Evolutionary conservation across 1,140 invertebrate genomes (phyloP), one percentile per base, ranked within the genome.

Genomic region (Neuroterus valhalla): DNA sequence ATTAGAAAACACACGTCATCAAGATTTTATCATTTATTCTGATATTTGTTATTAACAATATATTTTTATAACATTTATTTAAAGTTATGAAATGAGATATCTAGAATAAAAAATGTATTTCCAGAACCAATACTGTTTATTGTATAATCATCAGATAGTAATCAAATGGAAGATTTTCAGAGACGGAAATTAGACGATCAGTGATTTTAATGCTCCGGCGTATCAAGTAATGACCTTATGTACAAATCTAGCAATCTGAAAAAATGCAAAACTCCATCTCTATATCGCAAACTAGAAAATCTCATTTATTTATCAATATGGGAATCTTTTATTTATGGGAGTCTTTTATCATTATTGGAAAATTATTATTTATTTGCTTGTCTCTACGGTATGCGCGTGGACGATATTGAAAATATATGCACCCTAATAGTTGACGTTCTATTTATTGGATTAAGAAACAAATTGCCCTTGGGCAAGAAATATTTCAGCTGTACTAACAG

Each of bases 401-500:
- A n/a, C n/a, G n/a, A n/a, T n/a, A n/a, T n/a, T n/a, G n/a, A n/a
- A n/a, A n/a, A n/a, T n/a, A n/a, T n/a, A n/a, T n/a, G n/a, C n/a
- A n/a, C n/a, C n/a, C n/a, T n/a, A n/a, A n/a, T n/a, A n/a, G n/a
- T n/a, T n/a, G n/a, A n/a, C n/a, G n/a, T n/a, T n/a, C n/a, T n/a
- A n/a, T n/a, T n/a, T n/a, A n/a, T n/a, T n/a, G n/a, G 19, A 26
- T 62, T 14, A 31, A 62, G n/a, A 26, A 62, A 62, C 31, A 26
- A 62, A 5, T 31, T 62, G 55, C n/a, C 55, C 14, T 62, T 62
- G 21, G 31, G 31, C 55, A 62, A 62, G 55, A 62, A 62, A 62
- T 62, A 55, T 55, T 23, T 21, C 11, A 55, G 31, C 31, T 62
- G 23, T 31, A 31, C 26, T 62, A 62, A 62, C 31, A 38, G 31